phyloP scores from a whole-genome alignment of 2,797 vertebrate genomes.

The Gymnopithys bicolor region DNA sequence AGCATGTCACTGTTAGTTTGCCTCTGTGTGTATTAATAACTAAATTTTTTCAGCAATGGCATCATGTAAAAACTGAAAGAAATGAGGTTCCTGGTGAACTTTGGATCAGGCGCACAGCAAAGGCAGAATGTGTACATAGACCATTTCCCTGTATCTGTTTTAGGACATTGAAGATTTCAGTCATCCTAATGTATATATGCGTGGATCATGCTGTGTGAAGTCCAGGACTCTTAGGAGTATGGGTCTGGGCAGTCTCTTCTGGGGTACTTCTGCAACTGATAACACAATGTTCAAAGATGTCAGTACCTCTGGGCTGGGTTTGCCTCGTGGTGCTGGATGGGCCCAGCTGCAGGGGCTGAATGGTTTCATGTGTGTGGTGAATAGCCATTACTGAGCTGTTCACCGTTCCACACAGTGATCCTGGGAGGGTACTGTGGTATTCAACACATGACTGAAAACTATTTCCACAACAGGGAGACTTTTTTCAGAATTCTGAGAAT shows the following conservation, averaged over 20 bases:
- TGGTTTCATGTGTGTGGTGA: fast-evolving
- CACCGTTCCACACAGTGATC: background rate
- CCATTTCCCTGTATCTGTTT: background rate
- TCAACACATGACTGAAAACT: background rate
- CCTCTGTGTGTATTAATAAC: background rate
- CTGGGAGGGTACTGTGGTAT: background rate
- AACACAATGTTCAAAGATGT: fast-evolving
- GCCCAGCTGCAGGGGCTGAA: background rate
- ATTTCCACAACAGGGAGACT: background rate
- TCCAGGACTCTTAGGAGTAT: background rate
- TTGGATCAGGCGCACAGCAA: background rate
- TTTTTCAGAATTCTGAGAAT: background rate
- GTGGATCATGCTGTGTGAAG: background rate
- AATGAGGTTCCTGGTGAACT: background rate
- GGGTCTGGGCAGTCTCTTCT: background rate
- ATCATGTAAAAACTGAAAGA: background rate
- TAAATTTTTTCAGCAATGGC: background rate
- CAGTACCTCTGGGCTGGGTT: fast-evolving
- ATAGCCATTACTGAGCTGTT: background rate
- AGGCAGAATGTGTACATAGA: background rate
- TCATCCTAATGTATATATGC: background rate
- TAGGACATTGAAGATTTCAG: background rate
- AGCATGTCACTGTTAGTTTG: background rate
- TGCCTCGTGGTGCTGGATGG: background rate
- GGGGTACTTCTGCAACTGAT: fast-evolving